A percentile compares a stretch with the other conserved stretches of the same genome.
Evolutionary conservation across 2,113 vertebrate species (phyloP).

Genomic region (Elaphurus davidianus): DNA sequence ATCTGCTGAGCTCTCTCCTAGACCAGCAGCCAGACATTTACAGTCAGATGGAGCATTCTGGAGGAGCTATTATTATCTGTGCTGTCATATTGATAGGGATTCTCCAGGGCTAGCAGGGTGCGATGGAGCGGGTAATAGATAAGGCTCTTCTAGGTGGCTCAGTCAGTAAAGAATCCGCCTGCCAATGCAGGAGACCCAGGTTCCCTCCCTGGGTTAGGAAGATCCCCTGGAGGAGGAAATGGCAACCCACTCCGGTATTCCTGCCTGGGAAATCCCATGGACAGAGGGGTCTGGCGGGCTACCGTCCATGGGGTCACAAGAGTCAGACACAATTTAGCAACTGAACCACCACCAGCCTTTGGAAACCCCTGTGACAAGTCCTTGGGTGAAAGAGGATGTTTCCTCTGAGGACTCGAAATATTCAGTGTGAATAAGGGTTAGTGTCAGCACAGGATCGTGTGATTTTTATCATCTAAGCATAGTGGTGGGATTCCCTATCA

Average conservation of each 20-base stretch:
- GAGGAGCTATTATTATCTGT: not conserved
- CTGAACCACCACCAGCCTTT: not conserved
- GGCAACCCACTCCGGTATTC: not conserved
- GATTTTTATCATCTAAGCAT: not conserved
- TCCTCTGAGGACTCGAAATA: not conserved
- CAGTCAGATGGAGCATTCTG: not conserved
- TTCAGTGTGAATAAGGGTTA: not conserved
- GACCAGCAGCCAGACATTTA: not conserved
- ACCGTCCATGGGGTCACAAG: not conserved
- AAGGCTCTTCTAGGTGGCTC: not conserved
- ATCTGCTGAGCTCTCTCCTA: not conserved
- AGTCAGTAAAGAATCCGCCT: not conserved
- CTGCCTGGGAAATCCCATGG: not conserved
- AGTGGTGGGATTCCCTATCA: not conserved
- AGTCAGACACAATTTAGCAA: not conserved
- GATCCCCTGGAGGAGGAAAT: not conserved
- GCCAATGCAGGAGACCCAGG: not conserved
- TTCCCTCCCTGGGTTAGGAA: not conserved
- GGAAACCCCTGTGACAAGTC: not conserved
- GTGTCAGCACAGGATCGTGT: not conserved
- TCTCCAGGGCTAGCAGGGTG: not conserved
- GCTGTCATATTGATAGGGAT: not conserved
- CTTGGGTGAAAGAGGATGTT: not conserved
- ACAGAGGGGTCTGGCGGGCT: not conserved
- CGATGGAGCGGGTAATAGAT: accelerated